Evolutionary conservation across 2,113 vertebrate genomes (phyloP), one percentile per base, ranked within the genome.

Genomic region (Hippocampus comes): DNA sequence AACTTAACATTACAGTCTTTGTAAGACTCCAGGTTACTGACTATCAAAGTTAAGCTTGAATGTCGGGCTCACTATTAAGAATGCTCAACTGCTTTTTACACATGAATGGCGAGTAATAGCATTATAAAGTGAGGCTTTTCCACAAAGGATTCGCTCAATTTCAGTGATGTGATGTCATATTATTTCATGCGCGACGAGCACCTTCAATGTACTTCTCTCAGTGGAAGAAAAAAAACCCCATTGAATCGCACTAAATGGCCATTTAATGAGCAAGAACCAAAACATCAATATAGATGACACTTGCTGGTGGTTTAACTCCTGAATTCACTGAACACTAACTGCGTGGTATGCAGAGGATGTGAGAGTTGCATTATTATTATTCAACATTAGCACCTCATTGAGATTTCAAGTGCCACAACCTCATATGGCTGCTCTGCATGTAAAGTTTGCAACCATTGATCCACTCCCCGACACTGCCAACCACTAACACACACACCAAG

Each of bases 351-450:
- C 73, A 53, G 68, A 71, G 25, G 73, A 68, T 57, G 73, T 30
- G 51, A 43, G 38, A 17, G 17, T 34, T n/a, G 10, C 49, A 53
- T 55, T 71, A 76, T 81, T 79, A 80, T 75, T 73, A 84, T 73
- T 83, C 73, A 78, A 73, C 63, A 82, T 74, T 76, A 74, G 70
- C 71, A 75, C 80, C 76, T 77, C 72, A 74, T 79, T 81, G 71
- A 80, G 75, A 77, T 72, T 57, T 85, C 25, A 87, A 87, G 86
- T 85, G 83, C 79, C 67, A 76, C 70, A 82, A 84, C 81, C 82
- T 86, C 78, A 70, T 75, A 84, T 78, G 87, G 70, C 63, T 79
- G 61, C 25, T 64, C 71, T 79, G 66, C 79, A 63, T 43, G 71
- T 42, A 18, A 78, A 81, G 78, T 79, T 81, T 78, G 43, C 60